Evolutionary conservation across 2,888 invertebrate genomes (phyloP).

Genomic region (Imbricaverruca yamaguchii): DNA sequence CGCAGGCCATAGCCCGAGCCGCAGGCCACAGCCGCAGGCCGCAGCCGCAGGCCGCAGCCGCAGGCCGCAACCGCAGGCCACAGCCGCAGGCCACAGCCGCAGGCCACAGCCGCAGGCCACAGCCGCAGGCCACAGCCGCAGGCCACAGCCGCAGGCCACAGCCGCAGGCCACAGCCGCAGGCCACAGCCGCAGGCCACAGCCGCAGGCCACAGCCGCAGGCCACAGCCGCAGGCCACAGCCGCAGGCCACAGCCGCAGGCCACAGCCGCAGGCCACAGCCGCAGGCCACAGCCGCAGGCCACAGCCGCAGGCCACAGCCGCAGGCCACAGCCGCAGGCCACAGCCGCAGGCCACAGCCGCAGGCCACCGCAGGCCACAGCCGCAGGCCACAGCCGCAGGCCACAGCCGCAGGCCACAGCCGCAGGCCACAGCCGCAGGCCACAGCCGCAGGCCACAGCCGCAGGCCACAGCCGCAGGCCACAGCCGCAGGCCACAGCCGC

Average conservation of each 20-base stretch:
- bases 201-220: slow-evolving; percentile 90
- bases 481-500: slow-evolving; percentile 89
- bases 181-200: slow-evolving; percentile 88
- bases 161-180: slow-evolving; percentile 87
- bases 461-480: slow-evolving; percentile 90
- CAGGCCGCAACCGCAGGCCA: slow-evolving; percentile 91
- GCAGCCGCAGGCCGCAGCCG: slow-evolving; percentile 82
- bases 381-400: slow-evolving; percentile 89
- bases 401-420: slow-evolving; percentile 88
- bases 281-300: slow-evolving; percentile 89
- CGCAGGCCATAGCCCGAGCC: slow-evolving; percentile 86
- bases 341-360: slow-evolving; percentile 89
- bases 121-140: slow-evolving; percentile 91
- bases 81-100: slow-evolving; percentile 89
- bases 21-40: slow-evolving; percentile 86
- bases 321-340: slow-evolving; percentile 90
- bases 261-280: slow-evolving; percentile 88
- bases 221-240: slow-evolving; percentile 94
- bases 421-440: slow-evolving; percentile 89
- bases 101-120: slow-evolving; percentile 90
- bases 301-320: slow-evolving; percentile 93
- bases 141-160: slow-evolving; percentile 96
- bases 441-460: slow-evolving; percentile 93
- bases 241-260: slow-evolving; percentile 89
- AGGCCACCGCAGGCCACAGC: too few species aligned